phyloP scores from a whole-genome alignment of 1,140 invertebrate genomes.

The Ladona fulva region DNA sequence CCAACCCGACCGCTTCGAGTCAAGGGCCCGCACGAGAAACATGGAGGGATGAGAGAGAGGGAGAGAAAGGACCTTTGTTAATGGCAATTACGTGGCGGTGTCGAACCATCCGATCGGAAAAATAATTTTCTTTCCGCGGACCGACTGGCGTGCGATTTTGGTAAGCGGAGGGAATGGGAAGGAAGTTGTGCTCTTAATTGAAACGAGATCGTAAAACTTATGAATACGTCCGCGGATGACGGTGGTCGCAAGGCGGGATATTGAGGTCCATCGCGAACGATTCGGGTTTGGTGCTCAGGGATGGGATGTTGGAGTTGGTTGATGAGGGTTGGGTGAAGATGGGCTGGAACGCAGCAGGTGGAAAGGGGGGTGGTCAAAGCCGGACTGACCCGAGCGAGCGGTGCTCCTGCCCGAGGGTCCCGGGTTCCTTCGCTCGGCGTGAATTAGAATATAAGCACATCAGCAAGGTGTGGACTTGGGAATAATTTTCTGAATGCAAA shows the following conservation, averaged over 20 bases:
- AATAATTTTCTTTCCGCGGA: too few species aligned
- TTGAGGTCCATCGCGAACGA: too few species aligned
- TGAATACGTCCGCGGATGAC: constrained; percentile 35
- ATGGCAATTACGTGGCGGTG: too few species aligned
- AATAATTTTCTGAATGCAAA: too few species aligned
- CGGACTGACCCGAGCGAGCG: not conserved
- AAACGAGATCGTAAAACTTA: constrained; percentile 37
- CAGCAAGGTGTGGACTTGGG: too few species aligned
- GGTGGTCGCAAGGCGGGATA: constrained; percentile 31
- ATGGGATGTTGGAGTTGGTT: not conserved
- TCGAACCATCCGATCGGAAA: too few species aligned
- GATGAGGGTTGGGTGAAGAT: not conserved
- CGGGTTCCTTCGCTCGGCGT: too few species aligned
- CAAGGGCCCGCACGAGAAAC: constrained; percentile 11
- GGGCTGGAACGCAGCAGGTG: not conserved
- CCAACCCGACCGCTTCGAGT: constrained; percentile 31
- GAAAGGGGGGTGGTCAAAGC: not conserved
- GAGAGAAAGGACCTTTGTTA: not conserved
- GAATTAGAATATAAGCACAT: too few species aligned
- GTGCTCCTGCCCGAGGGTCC: too few species aligned
- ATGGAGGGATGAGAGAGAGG: not conserved
- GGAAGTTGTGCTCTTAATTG: not conserved
- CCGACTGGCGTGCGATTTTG: too few species aligned
- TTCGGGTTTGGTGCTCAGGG: too few species aligned
- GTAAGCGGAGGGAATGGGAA: too few species aligned